A percentile compares a stretch with the other conserved stretches of the same genome.
These are phyloP conservation scores for Conomelus anceps DNA, from an alignment of 2,888 invertebrate genomes.

Conservation along the genomic window DNA sequence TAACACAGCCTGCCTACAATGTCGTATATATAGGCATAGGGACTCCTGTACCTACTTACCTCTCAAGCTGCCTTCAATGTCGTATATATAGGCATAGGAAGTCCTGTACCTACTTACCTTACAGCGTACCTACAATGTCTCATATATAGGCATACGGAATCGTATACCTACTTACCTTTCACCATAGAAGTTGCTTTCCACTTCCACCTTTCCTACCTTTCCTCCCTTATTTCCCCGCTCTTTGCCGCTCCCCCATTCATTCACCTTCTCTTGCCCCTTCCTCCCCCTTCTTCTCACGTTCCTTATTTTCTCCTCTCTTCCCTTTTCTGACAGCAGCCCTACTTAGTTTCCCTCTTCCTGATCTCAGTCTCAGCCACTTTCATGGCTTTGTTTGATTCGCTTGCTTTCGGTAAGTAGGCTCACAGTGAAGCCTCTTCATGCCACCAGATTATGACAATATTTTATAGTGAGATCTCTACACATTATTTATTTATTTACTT, in stretches of 20 bases:
- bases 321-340: not conserved
- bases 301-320: not conserved
- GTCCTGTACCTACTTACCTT: too few relatives aligned
- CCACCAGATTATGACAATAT: not conserved
- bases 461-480: too few relatives aligned
- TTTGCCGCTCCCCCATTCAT: not conserved
- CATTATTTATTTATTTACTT: too few relatives aligned
- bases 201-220: not conserved
- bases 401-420: not conserved
- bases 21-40: not conserved
- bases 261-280: not conserved
- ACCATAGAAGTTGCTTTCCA: not conserved
- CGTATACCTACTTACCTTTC: not conserved
- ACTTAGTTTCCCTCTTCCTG: too few relatives aligned
- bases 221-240: not conserved
- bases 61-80: not conserved
- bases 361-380: not conserved
- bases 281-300: not conserved
- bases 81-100: not conserved
- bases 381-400: not conserved
- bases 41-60: too few relatives aligned
- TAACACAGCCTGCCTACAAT: not conserved
- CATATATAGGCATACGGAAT: too few relatives aligned
- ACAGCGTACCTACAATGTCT: not conserved
- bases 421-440: not conserved